These are phyloP conservation scores for Damaliscus lunatus DNA, from an alignment of 2,113 vertebrate species.

Conservation along the genomic window DNA sequence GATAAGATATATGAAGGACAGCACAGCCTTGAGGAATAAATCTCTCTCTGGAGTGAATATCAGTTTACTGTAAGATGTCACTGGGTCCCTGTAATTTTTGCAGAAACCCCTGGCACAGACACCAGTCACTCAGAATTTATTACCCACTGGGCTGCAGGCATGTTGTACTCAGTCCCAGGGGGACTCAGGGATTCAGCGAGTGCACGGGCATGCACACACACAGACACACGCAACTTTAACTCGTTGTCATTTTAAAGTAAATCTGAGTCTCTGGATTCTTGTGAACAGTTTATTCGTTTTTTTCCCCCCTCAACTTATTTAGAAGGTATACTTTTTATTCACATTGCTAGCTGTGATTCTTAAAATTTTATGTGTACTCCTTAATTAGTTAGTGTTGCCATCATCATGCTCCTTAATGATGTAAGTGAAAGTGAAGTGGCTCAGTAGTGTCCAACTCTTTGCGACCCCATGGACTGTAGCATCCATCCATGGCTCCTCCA, in stretches of 20 bases:
- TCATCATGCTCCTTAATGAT: not conserved
- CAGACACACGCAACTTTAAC: not conserved
- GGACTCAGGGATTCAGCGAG: not conserved
- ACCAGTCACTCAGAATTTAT: not conserved
- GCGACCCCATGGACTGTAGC: too few species aligned
- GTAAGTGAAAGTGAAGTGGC: not conserved
- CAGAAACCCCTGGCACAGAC: not conserved
- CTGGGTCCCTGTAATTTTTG: not conserved
- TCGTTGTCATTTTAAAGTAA: not conserved
- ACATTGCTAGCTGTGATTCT: not conserved
- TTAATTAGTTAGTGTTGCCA: not conserved
- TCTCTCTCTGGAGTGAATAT: not conserved
- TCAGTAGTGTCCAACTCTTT: too few species aligned
- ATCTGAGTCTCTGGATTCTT: not conserved
- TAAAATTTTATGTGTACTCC: not conserved
- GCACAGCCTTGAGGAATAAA: not conserved
- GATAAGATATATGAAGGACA: not conserved
- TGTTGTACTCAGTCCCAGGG: not conserved
- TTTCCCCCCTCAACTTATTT: not conserved
- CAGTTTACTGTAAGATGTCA: not conserved
- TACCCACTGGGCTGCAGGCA: not conserved
- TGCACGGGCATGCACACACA: fast-evolving
- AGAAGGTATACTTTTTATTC: not conserved
- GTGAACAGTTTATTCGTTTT: not conserved
- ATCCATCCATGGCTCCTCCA: too few species aligned